Base-by-base conservation (phyloP, 2,888 invertebrate species). In the Orthosia gracilis region DNA sequence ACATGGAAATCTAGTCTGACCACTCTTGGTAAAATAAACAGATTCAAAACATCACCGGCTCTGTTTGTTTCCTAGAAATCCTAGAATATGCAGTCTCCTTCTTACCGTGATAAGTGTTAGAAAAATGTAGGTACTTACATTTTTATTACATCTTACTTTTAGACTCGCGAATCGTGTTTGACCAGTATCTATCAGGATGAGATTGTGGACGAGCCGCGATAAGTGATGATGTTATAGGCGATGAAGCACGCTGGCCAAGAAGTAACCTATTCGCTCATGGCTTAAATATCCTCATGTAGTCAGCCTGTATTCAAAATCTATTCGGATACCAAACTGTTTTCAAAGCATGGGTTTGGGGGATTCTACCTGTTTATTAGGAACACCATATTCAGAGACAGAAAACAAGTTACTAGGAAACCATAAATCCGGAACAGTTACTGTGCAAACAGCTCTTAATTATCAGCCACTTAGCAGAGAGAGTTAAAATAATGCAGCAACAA, bases 381-480 rank as follows among this genome's bases (percentile, higher is more conserved):
- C 4, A 21, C 49, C 26, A 78, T 54, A 12, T 50, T 23, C 23
- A 18, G n/a, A 13, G 15, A 0, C n/a, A 26, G 15, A 17, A n/a
- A 15, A 21, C 50, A 77, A 62, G 47, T 49, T 40, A 78, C 73
- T 61, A 70, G 83, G 81, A 78, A 78, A 31, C 12, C 26, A 73
- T 40, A 50, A 55, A 23, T 9, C 58, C 57, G 68, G 70, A 82
- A 78, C 26, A 68, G 63, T n/a, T 17, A 62, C 49, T 18, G 7
- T 13, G 13, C 15, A 59, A 61, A 57, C 66, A 40, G 58, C 59
- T 67, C 18, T 45, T 82, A 69, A 71, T 82, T 74, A 68, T 13
- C 70, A 68, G 15, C 52, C 68, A 69, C 62, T 83, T 69, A 74
- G n/a, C 26, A 21, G 70, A 82, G 83, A 82, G 69, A 83, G 70